These are phyloP conservation scores for Pseudochirops cupreus DNA, from an alignment of 2,797 vertebrate genomes.

Conservation along the genomic window DNA sequence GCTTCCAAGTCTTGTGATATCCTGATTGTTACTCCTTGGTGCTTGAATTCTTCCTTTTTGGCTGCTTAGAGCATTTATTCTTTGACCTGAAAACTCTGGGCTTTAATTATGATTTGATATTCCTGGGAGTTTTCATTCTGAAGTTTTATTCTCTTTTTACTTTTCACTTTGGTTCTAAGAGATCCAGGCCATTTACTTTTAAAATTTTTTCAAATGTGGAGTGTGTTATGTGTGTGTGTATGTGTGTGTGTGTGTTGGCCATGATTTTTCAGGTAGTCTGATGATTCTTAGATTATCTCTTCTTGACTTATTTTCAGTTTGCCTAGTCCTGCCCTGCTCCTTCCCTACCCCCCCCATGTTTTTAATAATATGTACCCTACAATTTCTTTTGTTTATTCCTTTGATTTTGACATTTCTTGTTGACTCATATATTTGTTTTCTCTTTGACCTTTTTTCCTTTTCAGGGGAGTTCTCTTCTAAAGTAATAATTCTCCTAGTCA, in stretches of 20 bases:
- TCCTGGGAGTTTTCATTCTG: neutral
- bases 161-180: neutral
- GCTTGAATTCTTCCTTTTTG: neutral
- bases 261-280: neutral
- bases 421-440: neutral
- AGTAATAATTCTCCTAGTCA: neutral
- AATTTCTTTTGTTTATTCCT: neutral
- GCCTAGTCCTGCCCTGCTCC: too few species aligned
- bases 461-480: neutral
- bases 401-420: neutral
- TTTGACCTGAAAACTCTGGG: neutral
- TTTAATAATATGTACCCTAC: neutral
- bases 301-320: neutral
- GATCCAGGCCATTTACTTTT: neutral
- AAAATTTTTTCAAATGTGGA: neutral
- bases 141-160: neutral
- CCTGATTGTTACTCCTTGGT: neutral
- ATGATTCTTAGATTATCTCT: neutral
- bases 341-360: neutral
- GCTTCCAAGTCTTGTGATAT: neutral
- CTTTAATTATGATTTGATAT: neutral
- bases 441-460: neutral
- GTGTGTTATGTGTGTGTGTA: neutral
- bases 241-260: too few species aligned
- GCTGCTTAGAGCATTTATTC: neutral